These are phyloP conservation scores for Galeopsomyia nigrocyanea DNA, from an alignment of 2,888 invertebrate species.

Conservation along the genomic window DNA sequence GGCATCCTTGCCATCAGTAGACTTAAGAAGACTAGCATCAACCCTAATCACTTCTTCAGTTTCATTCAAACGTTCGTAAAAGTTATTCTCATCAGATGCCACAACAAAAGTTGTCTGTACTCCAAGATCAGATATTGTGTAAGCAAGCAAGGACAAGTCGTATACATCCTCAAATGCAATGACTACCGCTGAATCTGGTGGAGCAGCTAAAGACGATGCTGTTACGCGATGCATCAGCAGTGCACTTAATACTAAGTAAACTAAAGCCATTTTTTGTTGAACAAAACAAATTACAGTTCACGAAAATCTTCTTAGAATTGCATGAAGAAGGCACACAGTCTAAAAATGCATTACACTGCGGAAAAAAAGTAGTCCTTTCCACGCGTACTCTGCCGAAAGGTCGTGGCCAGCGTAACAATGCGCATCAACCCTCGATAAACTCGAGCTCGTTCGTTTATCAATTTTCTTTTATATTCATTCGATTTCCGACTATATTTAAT, in stretches of 20 bases:
- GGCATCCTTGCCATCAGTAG: conserved; percentile 49
- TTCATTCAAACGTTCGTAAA: conserved; percentile 61
- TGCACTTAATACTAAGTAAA: conserved; percentile 20
- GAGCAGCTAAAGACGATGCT: conserved; percentile 57
- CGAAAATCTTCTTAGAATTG: too few species aligned
- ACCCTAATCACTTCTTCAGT: conserved; percentile 57
- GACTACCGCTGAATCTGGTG: conserved; percentile 61
- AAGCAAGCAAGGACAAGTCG: conserved; percentile 63
- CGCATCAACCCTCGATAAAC: too few species aligned
- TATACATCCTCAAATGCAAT: conserved; percentile 62
- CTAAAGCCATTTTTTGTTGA: conserved; percentile 13
- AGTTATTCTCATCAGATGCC: conserved; percentile 50
- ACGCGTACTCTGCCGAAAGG: too few species aligned
- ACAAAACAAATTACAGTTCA: too few species aligned
- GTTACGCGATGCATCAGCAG: conserved; percentile 13
- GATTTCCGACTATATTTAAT: too few species aligned
- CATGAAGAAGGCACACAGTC: too few species aligned
- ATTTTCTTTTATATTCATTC: too few species aligned
- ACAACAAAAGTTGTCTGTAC: conserved; percentile 62
- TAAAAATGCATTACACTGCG: too few species aligned
- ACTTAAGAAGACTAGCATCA: conserved; percentile 49
- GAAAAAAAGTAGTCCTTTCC: too few species aligned
- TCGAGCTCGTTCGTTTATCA: too few species aligned
- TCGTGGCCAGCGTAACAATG: too few species aligned
- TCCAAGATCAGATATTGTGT: conserved; percentile 63